Conservation (phyloP, 1,140 invertebrate species). For the Megathymus violae region DNA sequence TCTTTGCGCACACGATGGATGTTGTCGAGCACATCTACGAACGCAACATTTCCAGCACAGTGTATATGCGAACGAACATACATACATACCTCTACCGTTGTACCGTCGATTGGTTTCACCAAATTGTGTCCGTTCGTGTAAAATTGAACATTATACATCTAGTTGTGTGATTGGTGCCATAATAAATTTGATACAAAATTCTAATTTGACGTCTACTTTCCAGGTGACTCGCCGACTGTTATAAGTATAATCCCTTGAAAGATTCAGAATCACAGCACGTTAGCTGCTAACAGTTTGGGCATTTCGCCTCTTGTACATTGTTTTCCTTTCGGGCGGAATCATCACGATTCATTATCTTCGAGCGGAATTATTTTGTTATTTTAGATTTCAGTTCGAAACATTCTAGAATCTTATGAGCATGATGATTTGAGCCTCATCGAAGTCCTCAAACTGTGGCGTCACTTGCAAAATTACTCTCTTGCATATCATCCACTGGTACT, state of each 20-base stretch:
- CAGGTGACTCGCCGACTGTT: conserved; percentile 82
- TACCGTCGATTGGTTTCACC: conserved; percentile 65
- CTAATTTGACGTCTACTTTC: conserved; percentile 83
- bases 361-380: not conserved
- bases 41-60: conserved; percentile 56
- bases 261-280: conserved; percentile 74
- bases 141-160: conserved; percentile 47
- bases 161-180: conserved; percentile 67
- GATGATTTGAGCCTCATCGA: conserved; percentile 53
- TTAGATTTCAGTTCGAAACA: not conserved
- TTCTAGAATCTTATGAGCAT: conserved; percentile 26
- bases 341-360: conserved; percentile 38
- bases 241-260: conserved; percentile 78
- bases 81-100: conserved; percentile 27
- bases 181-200: conserved; percentile 77
- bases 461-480: conserved; percentile 68
- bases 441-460: conserved; percentile 62
- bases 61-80: conserved; percentile 54
- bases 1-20: conserved; percentile 56
- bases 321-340: conserved; percentile 44
- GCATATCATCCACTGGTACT: conserved; percentile 59
- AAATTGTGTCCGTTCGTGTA: conserved; percentile 65
- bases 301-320: conserved; percentile 56
- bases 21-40: conserved; percentile 65
- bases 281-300: conserved; percentile 62